Evolutionary conservation across 1,140 invertebrate species (phyloP).

Genomic region (Drosophila cardini): DNA sequence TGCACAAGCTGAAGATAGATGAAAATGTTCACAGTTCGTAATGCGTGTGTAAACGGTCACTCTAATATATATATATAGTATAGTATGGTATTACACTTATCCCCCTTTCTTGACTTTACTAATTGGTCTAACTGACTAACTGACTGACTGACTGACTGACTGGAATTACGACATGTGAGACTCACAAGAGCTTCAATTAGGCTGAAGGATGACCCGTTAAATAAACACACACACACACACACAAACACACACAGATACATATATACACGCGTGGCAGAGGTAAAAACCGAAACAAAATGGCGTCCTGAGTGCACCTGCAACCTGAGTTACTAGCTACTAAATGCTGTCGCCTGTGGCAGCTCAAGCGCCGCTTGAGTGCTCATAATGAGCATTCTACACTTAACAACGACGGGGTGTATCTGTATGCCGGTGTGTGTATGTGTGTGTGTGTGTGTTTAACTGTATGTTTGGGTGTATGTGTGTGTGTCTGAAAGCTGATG

Average conservation of each 20-base stretch:
- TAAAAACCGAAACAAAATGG: conserved; percentile 20
- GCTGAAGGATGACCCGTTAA: conserved; percentile 27
- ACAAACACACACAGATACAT: conserved; percentile 18
- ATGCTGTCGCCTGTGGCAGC: conserved; percentile 35
- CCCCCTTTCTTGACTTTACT: background rate
- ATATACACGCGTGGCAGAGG: conserved; percentile 6
- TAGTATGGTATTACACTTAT: background rate
- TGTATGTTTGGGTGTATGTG: conserved; percentile 21
- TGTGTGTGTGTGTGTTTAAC: conserved; percentile 19
- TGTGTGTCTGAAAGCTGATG: background rate
- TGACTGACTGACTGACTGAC: conserved; percentile 12
- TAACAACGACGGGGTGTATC: conserved; percentile 3
- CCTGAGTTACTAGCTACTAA: conserved; percentile 26
- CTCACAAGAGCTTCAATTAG: conserved; percentile 35
- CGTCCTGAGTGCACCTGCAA: conserved; percentile 18
- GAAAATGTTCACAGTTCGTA: conserved; percentile 23
- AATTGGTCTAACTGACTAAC: conserved; percentile 16
- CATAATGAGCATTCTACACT: conserved; percentile 22
- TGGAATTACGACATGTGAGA: conserved; percentile 11
- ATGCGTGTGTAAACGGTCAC: conserved; percentile 4
- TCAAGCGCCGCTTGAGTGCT: conserved; percentile 39
- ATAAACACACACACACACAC: conserved; percentile 23
- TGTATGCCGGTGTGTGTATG: conserved; percentile 2
- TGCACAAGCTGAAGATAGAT: conserved; percentile 42
- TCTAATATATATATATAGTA: no score